These are phyloP conservation scores for Hippocampus abdominalis DNA, from an alignment of 2,113 vertebrate genomes.

Conservation along the genomic window DNA sequence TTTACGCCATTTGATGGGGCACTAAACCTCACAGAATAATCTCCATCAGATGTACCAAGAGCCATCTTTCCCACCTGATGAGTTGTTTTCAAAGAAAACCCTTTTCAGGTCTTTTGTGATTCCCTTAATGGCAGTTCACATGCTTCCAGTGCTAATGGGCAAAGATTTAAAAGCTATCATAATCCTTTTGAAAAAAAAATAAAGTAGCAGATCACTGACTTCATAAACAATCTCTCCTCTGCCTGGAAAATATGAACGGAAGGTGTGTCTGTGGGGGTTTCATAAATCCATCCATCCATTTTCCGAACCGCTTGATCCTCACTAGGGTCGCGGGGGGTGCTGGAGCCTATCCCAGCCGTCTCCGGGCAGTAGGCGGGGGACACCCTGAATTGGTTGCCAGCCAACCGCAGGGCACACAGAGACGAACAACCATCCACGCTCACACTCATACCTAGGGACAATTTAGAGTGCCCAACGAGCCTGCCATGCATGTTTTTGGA, in stretches of 20 bases:
- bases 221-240: slow-evolving; percentile 47
- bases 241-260: slow-evolving; percentile 38
- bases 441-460: too few relatives aligned
- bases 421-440: too few relatives aligned
- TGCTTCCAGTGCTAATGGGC: slow-evolving; percentile 52
- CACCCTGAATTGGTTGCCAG: too few relatives aligned
- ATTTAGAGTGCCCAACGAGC: too few relatives aligned
- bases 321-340: too few relatives aligned
- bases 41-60: slow-evolving; percentile 31
- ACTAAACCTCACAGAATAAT: slow-evolving; percentile 12
- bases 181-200: slow-evolving; percentile 45
- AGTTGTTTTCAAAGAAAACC: slow-evolving; percentile 44
- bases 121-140: slow-evolving; percentile 34
- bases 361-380: too few relatives aligned
- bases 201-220: slow-evolving; percentile 45
- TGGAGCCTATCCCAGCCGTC: too few relatives aligned
- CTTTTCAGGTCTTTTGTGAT: slow-evolving; percentile 43
- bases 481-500: too few relatives aligned
- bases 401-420: too few relatives aligned
- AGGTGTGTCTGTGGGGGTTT: slow-evolving; percentile 18
- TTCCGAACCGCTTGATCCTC: too few relatives aligned
- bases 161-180: slow-evolving; percentile 51
- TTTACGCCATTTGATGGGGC: background rate
- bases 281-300: too few relatives aligned
- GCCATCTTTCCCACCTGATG: slow-evolving; percentile 36